Conservation (phyloP, 2,888 invertebrate genomes). For the Cryptocephalus moraei region DNA sequence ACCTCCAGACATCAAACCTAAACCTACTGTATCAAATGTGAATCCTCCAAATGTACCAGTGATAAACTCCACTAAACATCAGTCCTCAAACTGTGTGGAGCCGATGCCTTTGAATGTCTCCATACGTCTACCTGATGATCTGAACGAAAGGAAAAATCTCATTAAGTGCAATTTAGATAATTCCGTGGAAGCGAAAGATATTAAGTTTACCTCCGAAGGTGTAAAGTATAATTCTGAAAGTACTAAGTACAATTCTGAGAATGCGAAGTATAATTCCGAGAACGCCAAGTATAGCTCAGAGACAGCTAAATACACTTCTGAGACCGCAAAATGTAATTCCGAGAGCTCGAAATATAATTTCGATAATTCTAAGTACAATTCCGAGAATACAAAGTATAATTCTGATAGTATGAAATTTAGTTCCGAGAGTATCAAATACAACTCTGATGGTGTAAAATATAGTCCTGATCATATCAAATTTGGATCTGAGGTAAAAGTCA, state of each 20-base stretch:
- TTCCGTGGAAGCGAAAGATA: constrained; percentile 22
- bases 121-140: constrained; percentile 35
- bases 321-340: too few relatives aligned
- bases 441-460: too few relatives aligned
- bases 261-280: constrained; percentile 2
- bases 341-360: too few relatives aligned
- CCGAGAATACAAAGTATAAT: too few relatives aligned
- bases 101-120: constrained; percentile 35
- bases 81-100: constrained; percentile 11
- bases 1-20: constrained; percentile 1
- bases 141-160: constrained; percentile 37
- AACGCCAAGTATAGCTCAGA: constrained; percentile 2
- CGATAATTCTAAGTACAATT: too few relatives aligned
- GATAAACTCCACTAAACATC: constrained; percentile 3
- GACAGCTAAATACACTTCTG: neutral
- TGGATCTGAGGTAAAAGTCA: neutral
- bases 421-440: too few relatives aligned
- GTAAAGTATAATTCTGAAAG: constrained; percentile 17
- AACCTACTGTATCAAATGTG: neutral
- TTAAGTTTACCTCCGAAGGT: constrained; percentile 20
- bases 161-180: constrained; percentile 31
- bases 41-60: neutral
- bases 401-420: too few relatives aligned
- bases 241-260: constrained; percentile 3
- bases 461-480: too few relatives aligned